Evolutionary conservation across 2,797 vertebrate genomes (phyloP).

Genomic region (Lacerta viridis): DNA sequence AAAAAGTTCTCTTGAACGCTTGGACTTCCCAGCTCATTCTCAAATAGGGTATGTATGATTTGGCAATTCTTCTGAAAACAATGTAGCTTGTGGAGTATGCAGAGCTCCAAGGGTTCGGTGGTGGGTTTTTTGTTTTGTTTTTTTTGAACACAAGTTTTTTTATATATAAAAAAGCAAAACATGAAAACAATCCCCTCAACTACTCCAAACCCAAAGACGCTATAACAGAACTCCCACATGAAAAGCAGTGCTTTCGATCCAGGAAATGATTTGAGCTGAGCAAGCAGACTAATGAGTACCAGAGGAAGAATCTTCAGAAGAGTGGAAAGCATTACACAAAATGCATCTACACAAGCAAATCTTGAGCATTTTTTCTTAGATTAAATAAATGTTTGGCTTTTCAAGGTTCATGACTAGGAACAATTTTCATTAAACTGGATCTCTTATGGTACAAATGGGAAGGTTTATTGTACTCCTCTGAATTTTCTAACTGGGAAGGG

Average conservation of each 20-base stretch:
- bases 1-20: slow-evolving; percentile 39
- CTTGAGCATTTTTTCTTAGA: slow-evolving; percentile 47
- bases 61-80: slow-evolving; percentile 52
- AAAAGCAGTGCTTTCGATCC: slow-evolving; percentile 48
- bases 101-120: slow-evolving; percentile 32
- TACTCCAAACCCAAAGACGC: slow-evolving; percentile 17
- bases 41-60: slow-evolving; percentile 40
- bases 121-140: slow-evolving; percentile 23
- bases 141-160: slow-evolving; percentile 5
- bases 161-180: not conserved
- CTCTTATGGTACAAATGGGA: slow-evolving; percentile 43
- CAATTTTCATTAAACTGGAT: slow-evolving; percentile 18
- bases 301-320: slow-evolving; percentile 39
- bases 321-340: slow-evolving; percentile 48
- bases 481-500: slow-evolving; percentile 12
- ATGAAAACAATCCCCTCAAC: not conserved
- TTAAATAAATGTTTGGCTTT: slow-evolving; percentile 41
- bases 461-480: slow-evolving; percentile 32
- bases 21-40: slow-evolving; percentile 56
- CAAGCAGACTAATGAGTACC: slow-evolving; percentile 53
- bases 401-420: not conserved
- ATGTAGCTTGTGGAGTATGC: not conserved
- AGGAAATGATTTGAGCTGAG: slow-evolving; percentile 49
- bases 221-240: slow-evolving; percentile 52
- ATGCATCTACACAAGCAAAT: slow-evolving; percentile 28